A percentile compares a stretch with the other conserved stretches of the same genome.
These are phyloP conservation scores for Amphilophus citrinellus DNA, from an alignment of 2,113 vertebrate genomes.

Conservation along the genomic window DNA sequence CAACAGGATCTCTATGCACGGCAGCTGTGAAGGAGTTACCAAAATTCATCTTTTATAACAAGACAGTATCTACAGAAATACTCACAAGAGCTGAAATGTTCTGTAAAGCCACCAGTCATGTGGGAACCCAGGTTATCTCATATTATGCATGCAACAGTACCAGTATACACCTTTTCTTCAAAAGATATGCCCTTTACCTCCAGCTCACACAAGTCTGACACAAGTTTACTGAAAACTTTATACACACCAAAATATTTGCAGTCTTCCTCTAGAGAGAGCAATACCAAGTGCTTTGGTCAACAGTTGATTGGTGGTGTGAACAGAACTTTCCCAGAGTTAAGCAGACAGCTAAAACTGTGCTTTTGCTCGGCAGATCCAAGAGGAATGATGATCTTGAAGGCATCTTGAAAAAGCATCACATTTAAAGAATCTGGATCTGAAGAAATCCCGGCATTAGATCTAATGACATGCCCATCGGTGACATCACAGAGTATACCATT, in stretches of 20 bases:
- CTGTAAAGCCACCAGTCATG: neutral
- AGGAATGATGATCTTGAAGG: no score
- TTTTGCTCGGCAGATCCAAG: neutral
- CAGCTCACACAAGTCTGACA: neutral
- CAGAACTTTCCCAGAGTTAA: neutral
- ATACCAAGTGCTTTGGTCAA: neutral
- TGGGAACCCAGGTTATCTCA: slow-evolving; percentile 43
- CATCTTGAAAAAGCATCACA: no score
- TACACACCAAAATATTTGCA: neutral
- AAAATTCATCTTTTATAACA: neutral
- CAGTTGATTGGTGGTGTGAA: neutral
- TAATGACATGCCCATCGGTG: no score
- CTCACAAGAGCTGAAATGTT: neutral
- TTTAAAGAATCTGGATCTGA: no score
- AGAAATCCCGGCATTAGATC: no score
- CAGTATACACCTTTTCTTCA: neutral
- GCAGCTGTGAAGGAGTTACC: slow-evolving; percentile 7
- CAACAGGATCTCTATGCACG: neutral
- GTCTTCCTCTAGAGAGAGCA: neutral
- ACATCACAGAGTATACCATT: no score
- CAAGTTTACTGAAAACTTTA: neutral
- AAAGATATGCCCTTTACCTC: neutral
- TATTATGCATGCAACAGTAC: slow-evolving; percentile 12
- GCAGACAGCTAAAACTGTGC: neutral
- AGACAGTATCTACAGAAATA: slow-evolving; percentile 45